Base-by-base conservation (phyloP, 2,888 invertebrate genomes). In the Hydropsyche betteni region DNA sequence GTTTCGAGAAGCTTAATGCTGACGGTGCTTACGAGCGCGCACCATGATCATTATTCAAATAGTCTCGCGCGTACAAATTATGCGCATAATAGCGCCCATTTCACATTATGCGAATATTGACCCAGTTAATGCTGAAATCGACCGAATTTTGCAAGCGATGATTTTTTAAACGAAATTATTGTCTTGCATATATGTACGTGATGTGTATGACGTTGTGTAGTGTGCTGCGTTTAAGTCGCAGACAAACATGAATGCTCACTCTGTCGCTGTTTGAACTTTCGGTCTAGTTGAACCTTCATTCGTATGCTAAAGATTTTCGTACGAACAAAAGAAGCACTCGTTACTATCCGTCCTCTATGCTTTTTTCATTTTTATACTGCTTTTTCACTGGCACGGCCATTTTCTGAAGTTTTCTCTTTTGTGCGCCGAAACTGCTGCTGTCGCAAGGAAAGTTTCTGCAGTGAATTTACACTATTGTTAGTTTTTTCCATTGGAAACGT, bases 271-370 rank as follows among this genome's bases (percentile, higher is more conserved):
- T 24, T 24, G 24, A 24, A 68, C 77, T 72, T 75, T 77, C 75
- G 77, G 74, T 77, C 75, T 52, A 75, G 77, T 75, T 77, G 14
- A 44, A 58, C 73, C 77, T 73, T 77, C 73, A 77, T 77, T 77
- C 75, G 77, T 77, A 77, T 77, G 77, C 77, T 72, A 77, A 77
- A 64, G 76, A 76, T 74, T 68, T 55, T 44, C 68, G 44, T 10
- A 61, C 68, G 51, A 64, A 68, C 71, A 58, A 36, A 52, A 69
- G 76, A 68, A 76, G 55, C 53, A 69, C 69, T 58, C 36, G 64
- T 50, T 36, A 58, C 33, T 50, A 68, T 51, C 70, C 64, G 58
- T 58, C 58, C 16, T 24, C 5, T 14, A 8, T 58, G 44, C 44
- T 44, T 44, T 69, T 74, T 24, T 68, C 33, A 24, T 69, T 50